Percentiles rank a stretch among this genome's conserved stretches.
These are phyloP conservation scores for Corythoichthys intestinalis DNA, from an alignment of 2,113 vertebrate species.

Conservation along the genomic window DNA sequence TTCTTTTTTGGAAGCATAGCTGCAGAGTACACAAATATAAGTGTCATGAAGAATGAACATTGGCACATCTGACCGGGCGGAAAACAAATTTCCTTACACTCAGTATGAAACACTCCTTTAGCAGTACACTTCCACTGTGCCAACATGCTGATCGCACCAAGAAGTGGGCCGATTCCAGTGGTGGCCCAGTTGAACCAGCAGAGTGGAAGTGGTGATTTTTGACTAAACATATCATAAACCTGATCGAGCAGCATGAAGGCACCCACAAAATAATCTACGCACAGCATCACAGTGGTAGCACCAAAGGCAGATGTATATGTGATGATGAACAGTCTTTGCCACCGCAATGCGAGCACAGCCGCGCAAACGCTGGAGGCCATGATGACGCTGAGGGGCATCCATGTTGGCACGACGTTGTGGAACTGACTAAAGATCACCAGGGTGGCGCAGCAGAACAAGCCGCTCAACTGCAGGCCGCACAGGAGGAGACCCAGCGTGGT, in stretches of 20 bases:
- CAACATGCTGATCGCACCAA: constrained; percentile 72
- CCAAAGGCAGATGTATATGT: constrained; percentile 78
- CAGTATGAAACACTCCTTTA: constrained; percentile 43
- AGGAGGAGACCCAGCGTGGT: constrained; percentile 80
- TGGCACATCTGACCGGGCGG: not conserved
- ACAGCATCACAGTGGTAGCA: constrained; percentile 70
- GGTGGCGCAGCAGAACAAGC: constrained; percentile 70
- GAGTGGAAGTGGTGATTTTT: constrained; percentile 56
- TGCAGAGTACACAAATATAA: constrained; percentile 3
- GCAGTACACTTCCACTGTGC: constrained; percentile 81
- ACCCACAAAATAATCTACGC: constrained; percentile 79
- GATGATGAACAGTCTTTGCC: constrained; percentile 79
- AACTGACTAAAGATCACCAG: constrained; percentile 73
- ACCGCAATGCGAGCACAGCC: constrained; percentile 76
- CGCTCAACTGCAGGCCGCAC: constrained; percentile 80
- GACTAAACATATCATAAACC: constrained; percentile 68
- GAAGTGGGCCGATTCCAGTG: constrained; percentile 71
- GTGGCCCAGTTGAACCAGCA: constrained; percentile 87
- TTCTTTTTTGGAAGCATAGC: constrained; percentile 64
- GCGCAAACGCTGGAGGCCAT: constrained; percentile 71
- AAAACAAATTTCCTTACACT: constrained; percentile 61
- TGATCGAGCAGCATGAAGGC: constrained; percentile 68
- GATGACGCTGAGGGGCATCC: constrained; percentile 72
- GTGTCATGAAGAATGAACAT: not conserved
- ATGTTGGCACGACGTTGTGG: constrained; percentile 70